A percentile compares a stretch with the other conserved stretches of the same genome.
These are phyloP conservation scores for Neuroterus valhalla DNA, from an alignment of 1,140 invertebrate genomes.

Conservation along the genomic window DNA sequence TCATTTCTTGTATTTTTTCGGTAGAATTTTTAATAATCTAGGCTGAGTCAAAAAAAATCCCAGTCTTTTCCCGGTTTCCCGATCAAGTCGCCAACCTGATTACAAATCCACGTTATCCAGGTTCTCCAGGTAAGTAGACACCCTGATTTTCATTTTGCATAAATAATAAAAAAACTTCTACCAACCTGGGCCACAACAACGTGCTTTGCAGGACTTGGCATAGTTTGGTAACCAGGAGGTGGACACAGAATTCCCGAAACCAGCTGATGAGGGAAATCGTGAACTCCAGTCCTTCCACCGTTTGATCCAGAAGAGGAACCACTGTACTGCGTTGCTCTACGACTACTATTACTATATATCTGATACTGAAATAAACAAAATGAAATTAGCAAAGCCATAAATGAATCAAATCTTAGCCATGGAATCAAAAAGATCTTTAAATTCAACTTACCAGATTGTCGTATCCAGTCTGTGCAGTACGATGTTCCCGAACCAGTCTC, in stretches of 20 bases:
- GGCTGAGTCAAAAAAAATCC: no score
- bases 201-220: conserved; percentile 90
- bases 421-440: no score
- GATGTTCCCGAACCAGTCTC: conserved; percentile 79
- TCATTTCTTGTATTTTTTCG: no score
- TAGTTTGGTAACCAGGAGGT: conserved; percentile 86
- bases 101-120: no score
- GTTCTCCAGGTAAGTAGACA: no score
- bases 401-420: conserved; percentile 3
- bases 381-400: conserved; percentile 21
- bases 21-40: no score
- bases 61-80: no score
- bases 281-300: conserved; percentile 72
- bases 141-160: background rate
- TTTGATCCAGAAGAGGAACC: conserved; percentile 70
- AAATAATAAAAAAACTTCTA: background rate
- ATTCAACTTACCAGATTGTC: conserved; percentile 77
- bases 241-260: conserved; percentile 95
- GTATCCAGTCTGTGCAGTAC: conserved; percentile 77
- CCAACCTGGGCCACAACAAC: conserved; percentile 85
- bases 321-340: conserved; percentile 79
- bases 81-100: no score
- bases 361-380: conserved; percentile 82
- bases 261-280: conserved; percentile 87
- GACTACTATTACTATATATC: conserved; percentile 85